Base-by-base conservation (phyloP, 2,888 invertebrate genomes). In the Colletes collaris region DNA sequence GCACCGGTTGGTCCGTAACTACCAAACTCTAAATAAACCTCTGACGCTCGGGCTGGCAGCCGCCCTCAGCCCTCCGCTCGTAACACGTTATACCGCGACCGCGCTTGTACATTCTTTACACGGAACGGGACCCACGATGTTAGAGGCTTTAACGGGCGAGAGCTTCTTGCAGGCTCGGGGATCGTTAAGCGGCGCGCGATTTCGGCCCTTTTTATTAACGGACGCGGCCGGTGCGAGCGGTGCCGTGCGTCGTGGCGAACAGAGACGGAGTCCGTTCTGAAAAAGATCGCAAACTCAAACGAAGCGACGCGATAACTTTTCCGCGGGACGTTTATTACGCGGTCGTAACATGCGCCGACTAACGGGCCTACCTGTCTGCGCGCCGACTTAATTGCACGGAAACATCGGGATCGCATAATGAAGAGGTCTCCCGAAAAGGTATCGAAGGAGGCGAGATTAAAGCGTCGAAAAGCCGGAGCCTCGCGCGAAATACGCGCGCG, bases 291-390 rank as follows among this genome's bases (percentile, higher is more conserved):
- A 84, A 81, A 87, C 85, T 86, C 84, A 82, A 87, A 84, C 82
- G 86, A 79, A 87, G 85, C 88, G 85, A 85, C 83, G 86, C 80
- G 86, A 88, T 88, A 89, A 89, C 88, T 89, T 87, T 87, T 76
- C 83, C 76, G 72, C 78, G 76, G 71, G 87, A 89, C 88, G 76
- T 88, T 88, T 89, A 88, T 88, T 87, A 84, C 83, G 83, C 74
- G 79, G 71, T 73, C 76, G 79, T 83, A 78, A 86, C 84, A 77
- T 70, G 85, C 70, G 67, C 82, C 84, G 85, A 78, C 70, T 79
- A 75, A 85, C 81, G 70, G 59, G 78, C 76, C 64, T 76, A 81
- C 76, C 81, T 74, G 74, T 72, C 27, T 71, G 65, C 70, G 40
- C 65, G 82, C 68, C 81, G 78, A 87, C 83, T 88, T 88, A 87